These are phyloP conservation scores for Drosophila mayaguana DNA, from an alignment of 2,888 invertebrate species.

Conservation along the genomic window DNA sequence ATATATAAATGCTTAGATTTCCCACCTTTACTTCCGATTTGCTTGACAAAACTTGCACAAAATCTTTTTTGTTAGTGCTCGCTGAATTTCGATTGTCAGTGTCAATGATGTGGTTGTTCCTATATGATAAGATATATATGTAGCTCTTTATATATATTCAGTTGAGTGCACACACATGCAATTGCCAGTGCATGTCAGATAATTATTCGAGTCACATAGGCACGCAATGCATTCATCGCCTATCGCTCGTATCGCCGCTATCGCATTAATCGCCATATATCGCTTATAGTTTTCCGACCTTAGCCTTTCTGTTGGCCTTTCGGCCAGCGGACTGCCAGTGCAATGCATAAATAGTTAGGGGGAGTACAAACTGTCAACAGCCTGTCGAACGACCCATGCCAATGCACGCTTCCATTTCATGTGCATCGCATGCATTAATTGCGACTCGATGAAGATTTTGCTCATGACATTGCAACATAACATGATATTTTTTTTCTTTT, in stretches of 20 bases:
- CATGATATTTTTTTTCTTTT: conserved; percentile 2
- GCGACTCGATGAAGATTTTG: neutral
- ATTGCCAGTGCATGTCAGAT: conserved; percentile 22
- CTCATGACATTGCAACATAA: conserved; percentile 31
- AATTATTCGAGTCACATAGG: conserved; percentile 35
- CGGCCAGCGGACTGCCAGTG: neutral
- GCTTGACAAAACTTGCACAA: conserved; percentile 33
- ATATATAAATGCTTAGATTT: conserved; percentile 3
- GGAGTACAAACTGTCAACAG: conserved; percentile 1
- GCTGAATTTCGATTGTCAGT: conserved; percentile 25
- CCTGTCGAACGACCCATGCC: conserved; percentile 17
- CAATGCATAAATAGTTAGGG: neutral
- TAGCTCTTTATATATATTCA: conserved; percentile 1
- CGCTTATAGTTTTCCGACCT: conserved; percentile 32
- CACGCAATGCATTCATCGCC: conserved; percentile 37
- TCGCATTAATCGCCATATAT: conserved; percentile 11
- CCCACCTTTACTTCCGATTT: conserved; percentile 28
- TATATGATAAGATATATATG: neutral
- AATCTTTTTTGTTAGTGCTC: conserved; percentile 3
- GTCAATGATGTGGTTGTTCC: conserved; percentile 18
- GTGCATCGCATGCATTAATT: conserved; percentile 18
- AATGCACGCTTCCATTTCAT: conserved; percentile 6
- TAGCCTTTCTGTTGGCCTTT: conserved; percentile 28
- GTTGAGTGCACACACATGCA: conserved; percentile 34
- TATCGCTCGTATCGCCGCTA: conserved; percentile 10